Conservation (phyloP, 2,888 invertebrate genomes). For the Phytoseiulus persimilis region DNA sequence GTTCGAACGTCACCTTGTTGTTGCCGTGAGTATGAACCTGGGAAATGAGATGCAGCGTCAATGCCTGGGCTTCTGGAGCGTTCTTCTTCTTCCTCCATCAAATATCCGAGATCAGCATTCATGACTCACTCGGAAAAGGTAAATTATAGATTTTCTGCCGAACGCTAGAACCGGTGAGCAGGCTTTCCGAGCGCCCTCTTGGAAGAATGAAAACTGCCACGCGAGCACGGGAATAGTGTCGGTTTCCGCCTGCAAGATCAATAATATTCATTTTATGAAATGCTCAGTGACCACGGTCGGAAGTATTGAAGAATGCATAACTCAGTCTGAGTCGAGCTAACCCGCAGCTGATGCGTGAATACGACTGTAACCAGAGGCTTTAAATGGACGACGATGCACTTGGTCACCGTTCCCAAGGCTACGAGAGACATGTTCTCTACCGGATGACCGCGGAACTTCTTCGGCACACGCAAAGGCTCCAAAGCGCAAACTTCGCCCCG, state of each 20-base stretch:
- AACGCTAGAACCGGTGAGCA: slow-evolving; percentile 80
- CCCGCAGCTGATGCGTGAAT: slow-evolving; percentile 65
- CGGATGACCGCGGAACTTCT: slow-evolving; percentile 58
- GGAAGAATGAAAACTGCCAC: slow-evolving; percentile 82
- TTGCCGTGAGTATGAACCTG: slow-evolving; percentile 33
- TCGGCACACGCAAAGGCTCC: slow-evolving; percentile 60
- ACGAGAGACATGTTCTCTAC: slow-evolving; percentile 68
- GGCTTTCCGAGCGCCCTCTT: slow-evolving; percentile 60
- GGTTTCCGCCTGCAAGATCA: slow-evolving; percentile 51
- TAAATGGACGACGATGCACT: slow-evolving; percentile 71
- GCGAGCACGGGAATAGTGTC: slow-evolving; percentile 77
- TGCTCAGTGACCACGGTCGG: no score
- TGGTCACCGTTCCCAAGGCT: slow-evolving; percentile 86
- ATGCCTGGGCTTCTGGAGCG: no score
- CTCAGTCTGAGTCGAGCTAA: slow-evolving; percentile 51
- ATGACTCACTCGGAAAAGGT: slow-evolving; percentile 68
- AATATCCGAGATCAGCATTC: no score
- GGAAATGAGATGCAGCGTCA: slow-evolving; percentile 38
- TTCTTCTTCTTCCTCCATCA: no score
- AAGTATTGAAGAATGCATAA: no score
- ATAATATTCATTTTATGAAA: background rate
- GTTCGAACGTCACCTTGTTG: slow-evolving; percentile 55
- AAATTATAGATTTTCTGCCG: slow-evolving; percentile 70
- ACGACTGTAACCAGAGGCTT: slow-evolving; percentile 68
- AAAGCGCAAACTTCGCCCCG: slow-evolving; percentile 81